phyloP scores from a whole-genome alignment of 2,113 vertebrate species.

The Tragelaphus buxtoni region DNA sequence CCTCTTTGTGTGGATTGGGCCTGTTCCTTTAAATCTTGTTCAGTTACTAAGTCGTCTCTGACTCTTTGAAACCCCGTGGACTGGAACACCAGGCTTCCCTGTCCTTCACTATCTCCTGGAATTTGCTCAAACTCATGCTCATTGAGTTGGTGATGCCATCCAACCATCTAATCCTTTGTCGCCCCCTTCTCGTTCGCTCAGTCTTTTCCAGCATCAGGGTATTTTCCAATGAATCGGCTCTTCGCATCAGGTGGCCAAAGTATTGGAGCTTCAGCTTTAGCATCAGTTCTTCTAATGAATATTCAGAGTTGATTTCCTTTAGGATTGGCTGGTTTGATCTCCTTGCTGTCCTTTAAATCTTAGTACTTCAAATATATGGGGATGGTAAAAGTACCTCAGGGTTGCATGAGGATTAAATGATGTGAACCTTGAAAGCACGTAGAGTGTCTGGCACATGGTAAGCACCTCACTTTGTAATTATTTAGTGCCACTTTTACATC shows the following conservation, averaged over 20 bases:
- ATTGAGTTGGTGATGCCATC: neutral
- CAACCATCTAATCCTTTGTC: neutral
- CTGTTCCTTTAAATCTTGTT: neutral
- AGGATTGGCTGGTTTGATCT: neutral
- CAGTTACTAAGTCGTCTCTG: neutral
- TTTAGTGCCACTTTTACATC: neutral
- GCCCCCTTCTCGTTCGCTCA: neutral
- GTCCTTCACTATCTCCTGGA: neutral
- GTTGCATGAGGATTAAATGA: neutral
- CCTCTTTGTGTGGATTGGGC: neutral
- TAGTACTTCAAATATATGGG: neutral
- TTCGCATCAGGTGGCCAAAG: neutral
- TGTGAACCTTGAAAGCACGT: neutral
- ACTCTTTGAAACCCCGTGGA: neutral
- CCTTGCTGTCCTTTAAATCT: neutral
- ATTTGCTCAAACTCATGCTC: neutral
- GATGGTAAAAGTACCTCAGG: neutral
- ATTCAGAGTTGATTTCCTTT: neutral
- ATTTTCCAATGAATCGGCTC: neutral
- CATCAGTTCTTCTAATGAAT: neutral
- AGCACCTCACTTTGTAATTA: neutral
- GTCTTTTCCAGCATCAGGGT: neutral
- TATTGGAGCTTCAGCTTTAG: neutral
- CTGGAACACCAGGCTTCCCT: neutral
- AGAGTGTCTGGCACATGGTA: neutral